phyloP scores from a whole-genome alignment of 2,113 vertebrate genomes.

The Dascyllus trimaculatus region DNA sequence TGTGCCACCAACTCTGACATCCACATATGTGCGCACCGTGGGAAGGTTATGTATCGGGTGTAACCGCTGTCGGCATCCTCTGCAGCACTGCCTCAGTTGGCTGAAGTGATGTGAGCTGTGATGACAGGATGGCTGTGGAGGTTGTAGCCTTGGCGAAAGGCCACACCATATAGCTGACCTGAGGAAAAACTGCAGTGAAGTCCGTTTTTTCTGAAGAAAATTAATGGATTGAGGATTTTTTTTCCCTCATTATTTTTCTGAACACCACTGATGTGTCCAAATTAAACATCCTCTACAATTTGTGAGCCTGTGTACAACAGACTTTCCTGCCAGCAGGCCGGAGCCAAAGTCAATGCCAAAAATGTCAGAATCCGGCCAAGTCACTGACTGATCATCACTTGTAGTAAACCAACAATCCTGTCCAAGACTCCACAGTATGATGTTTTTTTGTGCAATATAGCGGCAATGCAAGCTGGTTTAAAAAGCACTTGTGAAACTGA shows the following conservation, averaged over 20 bases:
- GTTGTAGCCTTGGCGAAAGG: not conserved
- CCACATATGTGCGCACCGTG: conserved; percentile 47
- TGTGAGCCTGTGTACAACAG: conserved; percentile 14
- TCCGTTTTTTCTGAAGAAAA: conserved; percentile 13
- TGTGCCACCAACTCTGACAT: conserved; percentile 34
- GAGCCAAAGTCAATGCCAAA: conserved; percentile 32
- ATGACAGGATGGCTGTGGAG: conserved; percentile 23
- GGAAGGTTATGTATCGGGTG: conserved; percentile 44
- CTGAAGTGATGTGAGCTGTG: conserved; percentile 8
- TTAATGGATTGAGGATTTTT: conserved; percentile 3
- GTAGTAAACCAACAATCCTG: conserved; percentile 9
- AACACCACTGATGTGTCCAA: not conserved
- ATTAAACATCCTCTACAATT: conserved; percentile 18
- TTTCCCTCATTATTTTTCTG: not conserved
- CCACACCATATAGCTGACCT: conserved; percentile 6
- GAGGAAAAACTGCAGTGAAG: not conserved
- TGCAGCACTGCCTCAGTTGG: conserved; percentile 2
- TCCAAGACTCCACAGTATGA: not conserved
- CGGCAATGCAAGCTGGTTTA: too few species aligned
- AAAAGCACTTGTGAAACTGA: too few species aligned
- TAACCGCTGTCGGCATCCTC: conserved; percentile 35
- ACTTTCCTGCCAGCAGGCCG: conserved; percentile 23
- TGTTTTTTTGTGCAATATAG: too few species aligned
- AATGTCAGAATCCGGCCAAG: not conserved
- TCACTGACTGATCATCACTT: not conserved